Conservation (phyloP, 2,797 vertebrate genomes). For the Simalia tracyae region DNA sequence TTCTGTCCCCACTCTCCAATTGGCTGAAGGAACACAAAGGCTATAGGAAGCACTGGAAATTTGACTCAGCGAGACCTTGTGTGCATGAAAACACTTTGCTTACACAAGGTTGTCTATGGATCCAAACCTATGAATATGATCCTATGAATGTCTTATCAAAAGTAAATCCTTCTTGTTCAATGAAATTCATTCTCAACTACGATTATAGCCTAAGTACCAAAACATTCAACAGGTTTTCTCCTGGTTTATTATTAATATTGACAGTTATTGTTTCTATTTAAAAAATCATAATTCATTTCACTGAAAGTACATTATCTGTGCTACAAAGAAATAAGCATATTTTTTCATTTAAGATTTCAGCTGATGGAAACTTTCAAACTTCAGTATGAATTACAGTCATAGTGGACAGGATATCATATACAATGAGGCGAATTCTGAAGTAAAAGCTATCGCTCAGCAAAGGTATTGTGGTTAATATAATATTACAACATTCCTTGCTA, state of each 20-base stretch:
- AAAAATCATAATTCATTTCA: background rate
- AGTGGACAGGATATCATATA: background rate
- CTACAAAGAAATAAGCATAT: background rate
- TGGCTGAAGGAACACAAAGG: background rate
- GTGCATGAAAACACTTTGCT: background rate
- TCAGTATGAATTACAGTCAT: background rate
- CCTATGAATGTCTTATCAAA: background rate
- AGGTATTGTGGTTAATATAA: background rate
- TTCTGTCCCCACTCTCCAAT: background rate
- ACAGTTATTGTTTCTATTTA: background rate
- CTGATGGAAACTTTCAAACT: background rate
- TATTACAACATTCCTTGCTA: background rate
- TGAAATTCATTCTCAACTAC: background rate
- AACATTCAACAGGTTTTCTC: background rate
- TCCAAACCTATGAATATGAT: background rate
- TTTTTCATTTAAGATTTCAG: background rate
- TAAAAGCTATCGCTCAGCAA: slow-evolving; percentile 2
- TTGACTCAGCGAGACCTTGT: background rate
- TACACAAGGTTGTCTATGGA: background rate
- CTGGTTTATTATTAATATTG: background rate
- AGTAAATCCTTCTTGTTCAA: background rate
- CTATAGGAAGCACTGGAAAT: background rate
- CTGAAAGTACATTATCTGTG: background rate
- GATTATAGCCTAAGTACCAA: background rate
- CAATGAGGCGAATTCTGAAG: background rate